Conservation (phyloP, 2,113 vertebrate species). For the Tachysurus vachellii region DNA sequence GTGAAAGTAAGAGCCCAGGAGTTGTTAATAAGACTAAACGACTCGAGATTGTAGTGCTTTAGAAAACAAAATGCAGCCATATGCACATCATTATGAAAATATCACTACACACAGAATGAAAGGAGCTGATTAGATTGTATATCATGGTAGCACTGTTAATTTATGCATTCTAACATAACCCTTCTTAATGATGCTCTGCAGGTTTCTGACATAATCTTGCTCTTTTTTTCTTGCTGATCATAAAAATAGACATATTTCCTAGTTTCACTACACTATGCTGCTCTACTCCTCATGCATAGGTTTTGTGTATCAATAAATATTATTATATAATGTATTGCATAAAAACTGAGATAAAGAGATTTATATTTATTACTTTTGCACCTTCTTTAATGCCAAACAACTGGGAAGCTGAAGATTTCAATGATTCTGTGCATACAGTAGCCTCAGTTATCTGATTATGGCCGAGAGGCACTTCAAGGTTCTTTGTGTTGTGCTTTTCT, state of each 20-base stretch:
- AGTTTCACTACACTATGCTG: background rate
- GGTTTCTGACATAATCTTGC: background rate
- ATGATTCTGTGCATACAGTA: background rate
- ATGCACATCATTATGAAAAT: background rate
- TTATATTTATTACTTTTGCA: background rate
- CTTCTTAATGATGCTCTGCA: background rate
- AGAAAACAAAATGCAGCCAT: background rate
- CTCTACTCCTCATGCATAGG: background rate
- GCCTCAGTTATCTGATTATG: background rate
- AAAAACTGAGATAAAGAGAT: background rate
- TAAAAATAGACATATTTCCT: background rate
- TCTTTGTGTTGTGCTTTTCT: background rate
- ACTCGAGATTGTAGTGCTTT: background rate
- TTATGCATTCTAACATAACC: background rate
- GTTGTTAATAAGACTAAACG: background rate
- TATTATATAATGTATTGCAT: background rate
- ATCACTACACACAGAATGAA: background rate
- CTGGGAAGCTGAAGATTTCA: background rate
- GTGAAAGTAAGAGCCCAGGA: background rate
- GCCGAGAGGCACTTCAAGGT: background rate
- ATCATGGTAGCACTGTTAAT: background rate
- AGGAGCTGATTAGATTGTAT: background rate
- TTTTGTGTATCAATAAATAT: background rate
- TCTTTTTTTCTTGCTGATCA: background rate
- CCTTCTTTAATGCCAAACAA: background rate